Conservation (phyloP, 2,113 vertebrate species). For the Procavia capensis region DNA sequence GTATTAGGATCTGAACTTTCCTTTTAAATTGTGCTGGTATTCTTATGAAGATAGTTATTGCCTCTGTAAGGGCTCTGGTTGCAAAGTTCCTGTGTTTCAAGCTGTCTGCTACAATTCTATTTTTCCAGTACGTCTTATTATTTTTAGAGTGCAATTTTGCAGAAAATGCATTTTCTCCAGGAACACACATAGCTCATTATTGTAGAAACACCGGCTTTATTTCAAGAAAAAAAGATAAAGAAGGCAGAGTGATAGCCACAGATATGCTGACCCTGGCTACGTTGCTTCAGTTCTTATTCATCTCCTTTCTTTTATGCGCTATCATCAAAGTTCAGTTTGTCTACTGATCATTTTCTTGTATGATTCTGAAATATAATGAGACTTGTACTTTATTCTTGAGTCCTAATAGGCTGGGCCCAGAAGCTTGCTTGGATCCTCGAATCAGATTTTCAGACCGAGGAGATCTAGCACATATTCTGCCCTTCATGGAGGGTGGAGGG, state of each 20-base stretch:
- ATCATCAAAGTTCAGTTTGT: conserved; percentile 3
- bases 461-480: not conserved
- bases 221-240: no score
- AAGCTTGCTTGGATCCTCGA: not conserved
- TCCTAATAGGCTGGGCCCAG: not conserved
- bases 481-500: not conserved
- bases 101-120: not conserved
- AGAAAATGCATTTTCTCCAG: not conserved
- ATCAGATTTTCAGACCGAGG: not conserved
- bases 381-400: not conserved
- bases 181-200: conserved; percentile 28
- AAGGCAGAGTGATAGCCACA: not conserved
- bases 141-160: conserved; percentile 65
- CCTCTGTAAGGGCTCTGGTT: conserved; percentile 13
- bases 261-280: conserved; percentile 24
- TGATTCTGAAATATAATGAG: not conserved
- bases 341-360: not conserved
- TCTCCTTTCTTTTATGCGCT: not conserved
- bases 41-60: not conserved
- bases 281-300: not conserved
- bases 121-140: conserved; percentile 53
- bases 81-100: conserved; percentile 9
- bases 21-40: conserved; percentile 4
- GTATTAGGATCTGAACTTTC: not conserved
- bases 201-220: conserved; percentile 9